Evolutionary conservation across 2,113 vertebrate genomes (phyloP).

Genomic region (Dolichallabes microphthalmus): DNA sequence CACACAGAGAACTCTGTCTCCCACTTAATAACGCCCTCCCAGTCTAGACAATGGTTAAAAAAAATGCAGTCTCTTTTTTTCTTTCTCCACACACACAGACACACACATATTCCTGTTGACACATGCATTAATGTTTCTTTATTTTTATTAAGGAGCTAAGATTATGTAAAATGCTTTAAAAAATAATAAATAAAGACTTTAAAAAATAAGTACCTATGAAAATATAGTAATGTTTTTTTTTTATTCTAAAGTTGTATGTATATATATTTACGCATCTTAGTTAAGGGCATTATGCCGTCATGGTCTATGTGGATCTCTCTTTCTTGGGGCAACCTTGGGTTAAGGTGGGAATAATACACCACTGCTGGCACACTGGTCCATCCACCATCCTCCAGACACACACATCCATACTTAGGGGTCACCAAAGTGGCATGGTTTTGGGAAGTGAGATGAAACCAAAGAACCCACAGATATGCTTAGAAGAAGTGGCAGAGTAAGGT

Average conservation of each 20-base stretch:
- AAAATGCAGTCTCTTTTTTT: neutral
- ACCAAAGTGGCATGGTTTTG: neutral
- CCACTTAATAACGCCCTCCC: neutral
- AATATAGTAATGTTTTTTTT: too few species aligned
- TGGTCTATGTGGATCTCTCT: neutral
- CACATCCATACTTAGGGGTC: neutral
- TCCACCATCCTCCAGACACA: neutral
- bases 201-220: neutral
- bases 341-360: neutral
- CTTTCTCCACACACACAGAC: neutral
- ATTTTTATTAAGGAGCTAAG: neutral
- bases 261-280: neutral
- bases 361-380: neutral
- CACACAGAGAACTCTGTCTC: neutral
- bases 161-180: neutral
- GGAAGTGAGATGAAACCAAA: neutral
- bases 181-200: neutral
- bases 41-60: neutral
- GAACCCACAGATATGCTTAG: neutral
- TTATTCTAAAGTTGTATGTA: neutral
- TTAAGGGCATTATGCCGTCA: neutral
- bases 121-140: neutral
- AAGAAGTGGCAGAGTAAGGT: neutral
- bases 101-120: neutral
- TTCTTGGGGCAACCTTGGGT: too few species aligned